Base-by-base conservation (phyloP, 1,140 invertebrate genomes). In the Acromyrmex heyeri region DNA sequence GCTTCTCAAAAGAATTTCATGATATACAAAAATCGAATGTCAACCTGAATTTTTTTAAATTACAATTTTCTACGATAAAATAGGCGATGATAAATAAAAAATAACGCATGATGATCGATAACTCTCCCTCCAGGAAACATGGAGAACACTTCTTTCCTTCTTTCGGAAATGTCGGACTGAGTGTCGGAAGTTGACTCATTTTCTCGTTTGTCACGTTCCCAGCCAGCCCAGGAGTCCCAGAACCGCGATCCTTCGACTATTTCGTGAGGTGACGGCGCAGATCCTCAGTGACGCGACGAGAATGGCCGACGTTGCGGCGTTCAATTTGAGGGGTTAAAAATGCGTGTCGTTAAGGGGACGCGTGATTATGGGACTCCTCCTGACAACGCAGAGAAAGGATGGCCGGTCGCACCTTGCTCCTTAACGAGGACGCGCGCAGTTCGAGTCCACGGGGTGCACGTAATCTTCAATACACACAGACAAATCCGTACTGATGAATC, bases 71-170 rank as follows among this genome's bases (percentile, higher is more conserved):
- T 34, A 16, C 10, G 44, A 24, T 48, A 50, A 21, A 64, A 50
- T 48, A n/a, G 8, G 24, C 24, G 24, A 8, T 24, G 3, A 55
- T 73, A 73, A 21, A 91, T 91, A 92, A 91, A 91, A 90, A 87
- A 77, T 88, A 91, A 91, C 78, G 89, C 38, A 34, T 38, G 21
- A 34, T 48, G 30, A 0, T 21, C 61, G 83, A 77, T 86, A 85
- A 64, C 48, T 44, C 85, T 61, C 85, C 61, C 78, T 4, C 48
- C 85, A 70, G 70, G 86, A 86, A 92, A 91, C 91, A 89, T 16
- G 61, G n/a, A 27, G 14, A 92, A 86, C 57, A 57, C 18, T 21
- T 16, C 65, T 83, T 70, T 53, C 30, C 59, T 53, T 24, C 53
- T 59, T 85, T 14, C 76, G 90, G 65, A 86, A 83, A 86, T 59